Percentiles rank a stretch among this genome's conserved stretches.
These are phyloP conservation scores for Corythornis cristatus DNA, from an alignment of 2,113 vertebrate genomes.

Conservation along the genomic window DNA sequence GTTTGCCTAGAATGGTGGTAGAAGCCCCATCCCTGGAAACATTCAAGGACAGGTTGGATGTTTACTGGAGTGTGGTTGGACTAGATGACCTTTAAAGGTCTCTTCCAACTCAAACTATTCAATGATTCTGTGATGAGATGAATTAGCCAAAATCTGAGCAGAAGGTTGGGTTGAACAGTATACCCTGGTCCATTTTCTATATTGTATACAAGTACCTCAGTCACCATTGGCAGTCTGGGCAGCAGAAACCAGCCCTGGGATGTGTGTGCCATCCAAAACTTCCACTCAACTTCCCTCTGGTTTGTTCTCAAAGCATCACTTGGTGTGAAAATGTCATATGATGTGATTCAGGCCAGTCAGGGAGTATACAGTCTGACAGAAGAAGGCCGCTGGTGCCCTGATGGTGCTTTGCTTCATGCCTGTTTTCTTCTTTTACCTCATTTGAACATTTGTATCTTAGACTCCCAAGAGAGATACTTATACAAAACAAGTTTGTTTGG, in stretches of 20 bases:
- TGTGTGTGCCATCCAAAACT: fast-evolving
- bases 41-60: no score
- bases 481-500: not conserved
- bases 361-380: not conserved
- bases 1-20: no score
- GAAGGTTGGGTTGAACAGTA: not conserved
- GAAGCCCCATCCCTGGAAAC: no score
- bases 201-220: fast-evolving
- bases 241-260: not conserved
- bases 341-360: not conserved
- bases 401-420: not conserved
- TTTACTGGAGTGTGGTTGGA: no score
- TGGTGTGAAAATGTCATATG: not conserved
- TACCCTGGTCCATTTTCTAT: not conserved
- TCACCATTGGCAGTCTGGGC: not conserved
- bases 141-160: not conserved
- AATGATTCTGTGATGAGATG: not conserved
- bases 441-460: not conserved
- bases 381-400: not conserved
- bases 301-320: not conserved
- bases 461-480: not conserved
- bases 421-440: not conserved
- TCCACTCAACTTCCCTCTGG: fast-evolving
- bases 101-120: no score
- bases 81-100: no score